phyloP scores from a whole-genome alignment of 2,888 invertebrate species.

The Brachynemurus nebulosus region DNA sequence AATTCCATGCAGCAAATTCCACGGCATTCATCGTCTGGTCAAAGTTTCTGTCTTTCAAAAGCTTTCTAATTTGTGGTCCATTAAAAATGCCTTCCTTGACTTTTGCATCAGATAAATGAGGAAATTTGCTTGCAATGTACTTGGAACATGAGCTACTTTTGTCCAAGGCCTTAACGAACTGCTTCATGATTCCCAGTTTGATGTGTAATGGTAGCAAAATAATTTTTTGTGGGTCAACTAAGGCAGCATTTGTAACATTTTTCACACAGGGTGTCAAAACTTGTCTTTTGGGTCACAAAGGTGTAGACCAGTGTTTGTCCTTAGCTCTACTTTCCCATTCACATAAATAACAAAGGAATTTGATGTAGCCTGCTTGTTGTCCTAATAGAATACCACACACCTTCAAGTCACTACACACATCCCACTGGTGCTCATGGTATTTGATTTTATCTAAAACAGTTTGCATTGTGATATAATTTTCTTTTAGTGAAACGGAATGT shows the following conservation, averaged over 20 bases:
- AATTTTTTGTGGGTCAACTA: constrained; percentile 13
- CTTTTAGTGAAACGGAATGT: constrained; percentile 22
- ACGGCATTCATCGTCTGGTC: not conserved
- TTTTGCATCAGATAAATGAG: constrained; percentile 6
- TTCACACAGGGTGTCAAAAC: constrained; percentile 15
- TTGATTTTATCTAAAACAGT: constrained; percentile 19
- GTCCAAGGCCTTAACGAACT: constrained; percentile 14
- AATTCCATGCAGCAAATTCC: not conserved
- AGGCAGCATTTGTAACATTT: too few relatives aligned
- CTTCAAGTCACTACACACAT: constrained; percentile 23
- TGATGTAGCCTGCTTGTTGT: constrained; percentile 21
- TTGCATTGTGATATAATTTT: constrained; percentile 23
- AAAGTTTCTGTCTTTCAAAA: not conserved
- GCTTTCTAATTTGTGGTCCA: not conserved
- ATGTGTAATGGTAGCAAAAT: constrained; percentile 15
- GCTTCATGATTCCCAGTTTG: too few relatives aligned
- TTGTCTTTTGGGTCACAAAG: constrained; percentile 15
- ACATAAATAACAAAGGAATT: constrained; percentile 21
- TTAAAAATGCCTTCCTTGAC: not conserved
- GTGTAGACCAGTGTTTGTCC: constrained; percentile 15
- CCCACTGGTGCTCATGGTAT: constrained; percentile 22
- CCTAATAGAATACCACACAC: constrained; percentile 21
- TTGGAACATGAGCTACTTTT: constrained; percentile 8
- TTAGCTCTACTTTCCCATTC: constrained; percentile 19
- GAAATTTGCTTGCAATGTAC: constrained; percentile 4